Percentiles rank a stretch among this genome's conserved stretches.
phyloP scores from a whole-genome alignment of 2,888 invertebrate genomes.

The Sesia apiformis region DNA sequence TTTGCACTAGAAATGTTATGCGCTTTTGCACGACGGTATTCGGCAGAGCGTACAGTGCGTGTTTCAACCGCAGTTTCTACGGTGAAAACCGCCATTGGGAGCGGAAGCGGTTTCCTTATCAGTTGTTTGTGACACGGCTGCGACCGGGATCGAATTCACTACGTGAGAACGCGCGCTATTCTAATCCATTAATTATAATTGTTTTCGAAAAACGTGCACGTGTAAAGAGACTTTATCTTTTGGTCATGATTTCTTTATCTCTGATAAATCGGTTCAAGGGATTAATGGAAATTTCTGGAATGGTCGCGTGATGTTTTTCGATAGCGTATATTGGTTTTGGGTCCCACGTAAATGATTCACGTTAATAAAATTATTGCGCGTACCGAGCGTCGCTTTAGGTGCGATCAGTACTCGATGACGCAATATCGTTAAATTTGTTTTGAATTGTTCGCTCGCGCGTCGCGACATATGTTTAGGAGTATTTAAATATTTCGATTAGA shows the following conservation, averaged over 20 bases:
- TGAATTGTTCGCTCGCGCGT: constrained; percentile 7
- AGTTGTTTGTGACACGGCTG: constrained; percentile 48
- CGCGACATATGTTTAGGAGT: no score
- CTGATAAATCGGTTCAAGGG: no score
- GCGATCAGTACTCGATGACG: constrained; percentile 14
- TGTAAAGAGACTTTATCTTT: no score
- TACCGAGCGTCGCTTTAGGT: background rate
- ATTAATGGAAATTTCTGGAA: no score
- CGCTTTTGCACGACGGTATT: constrained; percentile 36
- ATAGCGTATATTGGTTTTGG: background rate
- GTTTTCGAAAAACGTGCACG: no score
- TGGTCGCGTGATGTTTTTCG: no score
- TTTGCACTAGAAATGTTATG: constrained; percentile 28
- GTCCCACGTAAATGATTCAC: background rate
- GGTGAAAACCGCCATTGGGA: constrained; percentile 41
- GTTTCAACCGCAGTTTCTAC: constrained; percentile 6
- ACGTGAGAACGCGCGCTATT: constrained; percentile 45
- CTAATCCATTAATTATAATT: constrained; percentile 3
- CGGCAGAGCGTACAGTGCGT: constrained; percentile 15
- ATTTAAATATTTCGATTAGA: no score
- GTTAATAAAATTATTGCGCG: background rate
- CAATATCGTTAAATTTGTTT: constrained; percentile 19
- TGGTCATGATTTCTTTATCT: no score
- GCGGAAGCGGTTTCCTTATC: constrained; percentile 63
- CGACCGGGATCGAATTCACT: constrained; percentile 28